These are phyloP conservation scores for Notodonta dromedarius DNA, from an alignment of 2,888 invertebrate species.

Conservation along the genomic window DNA sequence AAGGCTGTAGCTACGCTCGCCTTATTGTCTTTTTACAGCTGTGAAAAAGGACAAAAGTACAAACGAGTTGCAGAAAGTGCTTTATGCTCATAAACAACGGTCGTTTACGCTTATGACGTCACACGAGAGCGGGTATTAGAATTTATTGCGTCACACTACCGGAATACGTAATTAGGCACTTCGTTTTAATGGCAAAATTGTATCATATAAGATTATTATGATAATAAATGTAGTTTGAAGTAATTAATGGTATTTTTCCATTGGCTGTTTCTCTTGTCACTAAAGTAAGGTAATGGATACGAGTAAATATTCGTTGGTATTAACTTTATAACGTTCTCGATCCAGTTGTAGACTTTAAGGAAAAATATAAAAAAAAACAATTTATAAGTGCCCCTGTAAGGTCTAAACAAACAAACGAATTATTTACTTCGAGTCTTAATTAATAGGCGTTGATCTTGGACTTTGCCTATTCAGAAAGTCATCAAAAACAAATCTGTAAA, in stretches of 20 bases:
- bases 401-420: too few species aligned
- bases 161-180: conserved; percentile 33
- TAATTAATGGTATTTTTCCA: background rate
- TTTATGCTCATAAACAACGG: conserved; percentile 34
- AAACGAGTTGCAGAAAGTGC: conserved; percentile 35
- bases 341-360: too few species aligned
- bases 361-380: too few species aligned
- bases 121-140: conserved; percentile 22
- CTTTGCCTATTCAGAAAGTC: too few species aligned
- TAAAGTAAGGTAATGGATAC: too few species aligned
- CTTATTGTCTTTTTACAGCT: conserved; percentile 36
- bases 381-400: too few species aligned
- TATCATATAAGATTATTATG: conserved; percentile 1
- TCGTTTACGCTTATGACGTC: conserved; percentile 38
- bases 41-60: conserved; percentile 27
- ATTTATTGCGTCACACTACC: conserved; percentile 33
- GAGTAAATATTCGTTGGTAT: too few species aligned
- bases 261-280: too few species aligned
- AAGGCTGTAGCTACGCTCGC: conserved; percentile 19
- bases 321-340: too few species aligned
- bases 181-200: conserved; percentile 19
- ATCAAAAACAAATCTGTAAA: too few species aligned
- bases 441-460: too few species aligned
- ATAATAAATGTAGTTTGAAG: background rate
- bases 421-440: too few species aligned